These are phyloP conservation scores for Prinia subflava DNA, from an alignment of 2,113 vertebrate species.

Conservation along the genomic window DNA sequence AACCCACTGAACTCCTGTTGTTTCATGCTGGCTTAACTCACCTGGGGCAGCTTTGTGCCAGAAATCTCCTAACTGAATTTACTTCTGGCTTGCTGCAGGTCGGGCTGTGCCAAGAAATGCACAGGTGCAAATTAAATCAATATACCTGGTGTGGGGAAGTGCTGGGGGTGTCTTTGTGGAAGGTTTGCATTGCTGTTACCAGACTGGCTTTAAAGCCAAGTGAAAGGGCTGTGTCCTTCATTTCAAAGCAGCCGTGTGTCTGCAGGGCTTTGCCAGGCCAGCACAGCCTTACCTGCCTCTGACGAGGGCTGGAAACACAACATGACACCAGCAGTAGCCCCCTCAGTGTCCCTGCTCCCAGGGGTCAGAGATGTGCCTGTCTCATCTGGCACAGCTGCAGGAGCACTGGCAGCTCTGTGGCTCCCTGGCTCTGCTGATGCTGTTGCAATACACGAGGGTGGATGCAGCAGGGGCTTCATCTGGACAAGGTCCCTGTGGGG, in stretches of 20 bases:
- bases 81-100: not conserved
- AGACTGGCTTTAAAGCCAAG: not conserved
- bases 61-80: constrained; percentile 18
- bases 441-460: rapidly evolving
- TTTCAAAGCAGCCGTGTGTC: rapidly evolving
- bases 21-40: not conserved
- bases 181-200: not conserved
- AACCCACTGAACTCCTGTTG: not conserved
- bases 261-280: not conserved
- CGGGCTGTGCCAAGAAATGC: not conserved
- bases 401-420: not conserved
- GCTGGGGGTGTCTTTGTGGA: not conserved
- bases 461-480: not conserved
- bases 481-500: not conserved
- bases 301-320: not conserved
- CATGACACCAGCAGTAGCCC: rapidly evolving
- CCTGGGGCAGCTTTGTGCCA: constrained; percentile 28
- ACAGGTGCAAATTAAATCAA: constrained; percentile 56
- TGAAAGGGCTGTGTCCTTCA: rapidly evolving
- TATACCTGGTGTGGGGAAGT: constrained; percentile 2
- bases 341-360: rapidly evolving
- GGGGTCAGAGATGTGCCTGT: not conserved
- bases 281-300: not conserved
- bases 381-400: not conserved
- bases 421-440: not conserved